Evolutionary conservation across 2,797 vertebrate genomes (phyloP).

Genomic region (Tokudaia muenninki): DNA sequence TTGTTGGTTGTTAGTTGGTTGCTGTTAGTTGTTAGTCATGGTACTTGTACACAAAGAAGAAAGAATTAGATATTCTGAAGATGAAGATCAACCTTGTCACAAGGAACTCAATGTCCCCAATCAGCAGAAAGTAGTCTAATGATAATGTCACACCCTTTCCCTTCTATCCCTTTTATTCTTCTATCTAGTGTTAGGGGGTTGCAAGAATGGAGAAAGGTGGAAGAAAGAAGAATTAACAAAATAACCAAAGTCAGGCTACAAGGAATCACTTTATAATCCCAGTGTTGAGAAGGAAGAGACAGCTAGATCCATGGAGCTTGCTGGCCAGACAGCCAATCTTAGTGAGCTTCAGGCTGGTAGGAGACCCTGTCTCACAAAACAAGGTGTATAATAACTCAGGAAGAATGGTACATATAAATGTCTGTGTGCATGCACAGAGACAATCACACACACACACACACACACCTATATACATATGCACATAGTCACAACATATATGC

Average conservation of each 20-base stretch:
- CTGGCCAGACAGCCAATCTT: neutral
- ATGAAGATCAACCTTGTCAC: too few species aligned
- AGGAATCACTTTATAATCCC: neutral
- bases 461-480: accelerated
- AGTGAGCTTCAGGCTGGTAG: neutral
- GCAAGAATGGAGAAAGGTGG: neutral
- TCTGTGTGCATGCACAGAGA: neutral
- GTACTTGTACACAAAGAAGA: too few species aligned
- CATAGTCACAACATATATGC: neutral
- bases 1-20: neutral
- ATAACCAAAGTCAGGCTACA: too few species aligned
- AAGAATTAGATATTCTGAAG: too few species aligned
- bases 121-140: too few species aligned
- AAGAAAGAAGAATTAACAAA: too few species aligned
- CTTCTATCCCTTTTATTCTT: neutral
- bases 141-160: too few species aligned
- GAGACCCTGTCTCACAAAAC: neutral
- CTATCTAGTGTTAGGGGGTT: neutral
- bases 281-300: neutral
- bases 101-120: too few species aligned
- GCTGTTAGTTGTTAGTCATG: neutral
- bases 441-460: neutral
- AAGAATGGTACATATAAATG: neutral
- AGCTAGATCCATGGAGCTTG: neutral
- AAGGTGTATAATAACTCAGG: neutral